phyloP scores from a whole-genome alignment of 1,140 invertebrate genomes.

The Calycopis cecrops region DNA sequence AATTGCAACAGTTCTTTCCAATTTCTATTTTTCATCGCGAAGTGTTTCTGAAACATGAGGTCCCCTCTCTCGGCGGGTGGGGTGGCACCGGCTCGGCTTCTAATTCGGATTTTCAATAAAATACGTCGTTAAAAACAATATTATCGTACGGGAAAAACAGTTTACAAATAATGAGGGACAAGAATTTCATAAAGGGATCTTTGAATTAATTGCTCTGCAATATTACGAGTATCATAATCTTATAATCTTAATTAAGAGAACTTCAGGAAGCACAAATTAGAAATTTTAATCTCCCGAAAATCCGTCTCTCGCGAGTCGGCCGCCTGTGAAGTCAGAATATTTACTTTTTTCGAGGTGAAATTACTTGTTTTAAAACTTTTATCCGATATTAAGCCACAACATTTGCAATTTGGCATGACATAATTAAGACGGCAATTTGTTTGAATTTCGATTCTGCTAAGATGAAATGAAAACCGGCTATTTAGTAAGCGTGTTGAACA shows the following conservation, averaged over 20 bases:
- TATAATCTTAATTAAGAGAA: constrained; percentile 71
- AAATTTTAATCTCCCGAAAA: constrained; percentile 67
- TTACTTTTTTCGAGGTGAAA: constrained; percentile 35
- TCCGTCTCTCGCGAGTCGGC: constrained; percentile 42
- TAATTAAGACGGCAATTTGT: background rate
- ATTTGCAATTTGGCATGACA: constrained; percentile 2
- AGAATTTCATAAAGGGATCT: constrained; percentile 55
- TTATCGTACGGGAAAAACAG: constrained; percentile 38
- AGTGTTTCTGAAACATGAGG: too few relatives aligned
- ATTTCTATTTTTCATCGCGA: too few relatives aligned
- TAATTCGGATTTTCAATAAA: too few relatives aligned
- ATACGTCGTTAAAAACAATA: background rate
- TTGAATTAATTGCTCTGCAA: constrained; percentile 68
- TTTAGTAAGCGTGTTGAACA: too few relatives aligned
- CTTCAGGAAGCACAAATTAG: constrained; percentile 60
- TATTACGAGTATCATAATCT: constrained; percentile 69
- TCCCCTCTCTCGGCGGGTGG: too few relatives aligned
- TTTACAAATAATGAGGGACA: constrained; percentile 53
- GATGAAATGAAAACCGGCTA: too few relatives aligned
- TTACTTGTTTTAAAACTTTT: constrained; percentile 27
- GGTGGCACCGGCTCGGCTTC: too few relatives aligned
- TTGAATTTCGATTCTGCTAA: too few relatives aligned
- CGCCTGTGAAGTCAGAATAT: constrained; percentile 36
- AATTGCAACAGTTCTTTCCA: too few relatives aligned
- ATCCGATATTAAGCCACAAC: constrained; percentile 2